Percentiles rank a stretch among this genome's conserved stretches.
Conservation (phyloP, 2,797 vertebrate species). For the Eulemur albifrons region DNA sequence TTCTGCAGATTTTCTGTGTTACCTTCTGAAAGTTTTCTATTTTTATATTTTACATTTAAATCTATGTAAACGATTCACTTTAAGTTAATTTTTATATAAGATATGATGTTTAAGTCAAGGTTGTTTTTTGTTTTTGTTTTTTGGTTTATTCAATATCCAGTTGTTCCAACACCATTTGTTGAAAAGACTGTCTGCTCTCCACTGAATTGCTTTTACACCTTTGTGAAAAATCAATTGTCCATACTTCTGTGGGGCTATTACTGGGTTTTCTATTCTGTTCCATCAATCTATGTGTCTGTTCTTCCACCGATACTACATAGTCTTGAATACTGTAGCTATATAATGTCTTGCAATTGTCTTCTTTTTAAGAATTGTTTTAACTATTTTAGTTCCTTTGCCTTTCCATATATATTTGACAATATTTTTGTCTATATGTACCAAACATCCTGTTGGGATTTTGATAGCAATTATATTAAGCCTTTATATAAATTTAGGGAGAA, state of each 20-base stretch:
- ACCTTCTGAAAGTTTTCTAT: background rate
- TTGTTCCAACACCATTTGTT: background rate
- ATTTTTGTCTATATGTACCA: background rate
- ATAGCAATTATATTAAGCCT: background rate
- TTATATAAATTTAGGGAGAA: background rate
- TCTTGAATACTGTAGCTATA: background rate
- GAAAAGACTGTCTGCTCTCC: background rate
- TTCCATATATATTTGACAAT: background rate
- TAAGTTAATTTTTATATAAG: background rate
- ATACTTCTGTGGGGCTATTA: background rate
- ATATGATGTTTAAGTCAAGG: background rate
- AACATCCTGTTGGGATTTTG: background rate
- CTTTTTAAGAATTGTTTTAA: background rate
- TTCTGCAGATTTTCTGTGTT: background rate
- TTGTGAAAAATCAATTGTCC: background rate
- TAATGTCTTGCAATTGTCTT: background rate
- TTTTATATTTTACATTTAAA: slow-evolving; percentile 8
- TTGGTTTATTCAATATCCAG: background rate
- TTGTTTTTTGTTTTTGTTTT: background rate
- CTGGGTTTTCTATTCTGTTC: background rate
- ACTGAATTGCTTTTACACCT: background rate
- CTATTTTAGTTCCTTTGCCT: background rate
- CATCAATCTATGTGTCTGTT: background rate
- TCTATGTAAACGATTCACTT: background rate
- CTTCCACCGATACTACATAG: background rate